phyloP scores from a whole-genome alignment of 2,888 invertebrate species.

The Isoperla grammatica region DNA sequence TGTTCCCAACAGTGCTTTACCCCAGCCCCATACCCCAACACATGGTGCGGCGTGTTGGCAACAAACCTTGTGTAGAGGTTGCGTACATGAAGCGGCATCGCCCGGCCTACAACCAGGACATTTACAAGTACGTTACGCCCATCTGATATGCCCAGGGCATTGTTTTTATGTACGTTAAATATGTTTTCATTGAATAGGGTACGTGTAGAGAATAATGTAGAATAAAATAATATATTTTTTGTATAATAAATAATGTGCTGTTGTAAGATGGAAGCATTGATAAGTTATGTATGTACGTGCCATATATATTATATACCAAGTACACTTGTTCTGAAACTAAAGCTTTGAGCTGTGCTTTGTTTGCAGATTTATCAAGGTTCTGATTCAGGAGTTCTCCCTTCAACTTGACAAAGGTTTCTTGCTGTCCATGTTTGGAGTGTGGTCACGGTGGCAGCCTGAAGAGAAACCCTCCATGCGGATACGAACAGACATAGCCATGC shows the following conservation, averaged over 20 bases:
- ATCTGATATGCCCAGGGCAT: too few species aligned
- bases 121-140: slow-evolving; percentile 53
- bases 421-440: slow-evolving; percentile 55
- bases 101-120: slow-evolving; percentile 49
- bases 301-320: too few species aligned
- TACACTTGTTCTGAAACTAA: too few species aligned
- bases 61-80: slow-evolving; percentile 58
- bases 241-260: too few species aligned
- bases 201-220: too few species aligned
- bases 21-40: slow-evolving; percentile 51
- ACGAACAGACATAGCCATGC: slow-evolving; percentile 51
- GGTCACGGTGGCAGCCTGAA: slow-evolving; percentile 54
- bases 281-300: too few species aligned
- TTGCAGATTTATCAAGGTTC: slow-evolving; percentile 52
- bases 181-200: too few species aligned
- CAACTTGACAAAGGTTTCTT: slow-evolving; percentile 65
- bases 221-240: too few species aligned
- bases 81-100: slow-evolving; percentile 50
- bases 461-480: slow-evolving; percentile 54
- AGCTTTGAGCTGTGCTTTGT: too few species aligned
- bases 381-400: slow-evolving; percentile 61
- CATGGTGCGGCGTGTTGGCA: slow-evolving; percentile 46
- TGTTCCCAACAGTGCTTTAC: slow-evolving; percentile 62
- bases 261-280: too few species aligned
- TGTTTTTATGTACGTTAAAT: too few species aligned